phyloP scores from a whole-genome alignment of 2,888 invertebrate genomes.

The Craniophora ligustri region DNA sequence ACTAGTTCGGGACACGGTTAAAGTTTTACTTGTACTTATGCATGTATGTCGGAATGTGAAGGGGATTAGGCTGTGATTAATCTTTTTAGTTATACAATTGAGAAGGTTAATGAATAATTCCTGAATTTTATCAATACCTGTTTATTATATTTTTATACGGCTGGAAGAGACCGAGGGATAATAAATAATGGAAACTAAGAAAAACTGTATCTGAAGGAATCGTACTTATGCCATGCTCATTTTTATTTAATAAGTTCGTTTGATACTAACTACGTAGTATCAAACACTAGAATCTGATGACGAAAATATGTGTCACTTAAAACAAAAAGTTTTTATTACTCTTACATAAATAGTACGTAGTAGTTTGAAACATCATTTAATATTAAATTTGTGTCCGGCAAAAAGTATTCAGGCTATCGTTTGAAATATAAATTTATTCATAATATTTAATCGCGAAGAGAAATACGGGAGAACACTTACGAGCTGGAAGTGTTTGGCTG shows the following conservation, averaged over 20 bases:
- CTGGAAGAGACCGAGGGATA: no score
- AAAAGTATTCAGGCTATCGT: constrained; percentile 29
- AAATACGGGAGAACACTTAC: constrained; percentile 26
- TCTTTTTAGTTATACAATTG: constrained; percentile 5
- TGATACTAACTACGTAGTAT: no score
- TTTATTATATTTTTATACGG: no score
- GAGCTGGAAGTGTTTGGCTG: constrained; percentile 28
- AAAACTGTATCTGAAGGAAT: no score
- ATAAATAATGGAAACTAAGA: no score
- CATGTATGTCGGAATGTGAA: background rate
- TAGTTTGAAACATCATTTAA: no score
- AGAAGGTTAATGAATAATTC: background rate
- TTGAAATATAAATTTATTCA: constrained; percentile 39
- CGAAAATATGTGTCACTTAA: no score
- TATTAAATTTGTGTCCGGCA: background rate
- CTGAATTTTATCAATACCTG: background rate
- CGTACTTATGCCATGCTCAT: no score
- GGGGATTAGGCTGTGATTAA: constrained; percentile 4
- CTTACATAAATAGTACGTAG: no score
- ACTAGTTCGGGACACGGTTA: constrained; percentile 10
- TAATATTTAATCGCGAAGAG: constrained; percentile 39
- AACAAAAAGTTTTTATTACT: no score
- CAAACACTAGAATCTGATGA: no score
- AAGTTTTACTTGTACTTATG: constrained; percentile 21
- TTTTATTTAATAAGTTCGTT: no score